Evolutionary conservation across 2,888 invertebrate species (phyloP).

Genomic region (Biston betularia): DNA sequence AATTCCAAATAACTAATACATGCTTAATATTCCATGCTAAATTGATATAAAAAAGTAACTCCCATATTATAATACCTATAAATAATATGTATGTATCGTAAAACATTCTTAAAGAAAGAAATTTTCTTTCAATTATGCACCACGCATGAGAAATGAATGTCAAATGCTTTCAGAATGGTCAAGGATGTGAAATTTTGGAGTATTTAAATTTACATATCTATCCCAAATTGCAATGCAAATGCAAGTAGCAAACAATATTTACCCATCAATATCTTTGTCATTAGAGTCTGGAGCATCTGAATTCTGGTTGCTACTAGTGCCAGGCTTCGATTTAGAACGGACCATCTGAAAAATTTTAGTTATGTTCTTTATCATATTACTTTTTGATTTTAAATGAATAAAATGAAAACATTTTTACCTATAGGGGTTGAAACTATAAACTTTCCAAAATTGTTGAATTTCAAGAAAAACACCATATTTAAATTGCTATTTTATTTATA

Average conservation of each 20-base stretch:
- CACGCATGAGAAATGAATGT: too few relatives aligned
- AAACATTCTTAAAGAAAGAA: too few relatives aligned
- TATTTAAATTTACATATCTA: slow-evolving; percentile 12
- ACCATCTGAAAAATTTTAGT: slow-evolving; percentile 78
- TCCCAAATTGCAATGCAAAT: slow-evolving; percentile 24
- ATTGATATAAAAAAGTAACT: too few relatives aligned
- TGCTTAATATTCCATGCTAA: too few relatives aligned
- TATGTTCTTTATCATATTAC: slow-evolving; percentile 41
- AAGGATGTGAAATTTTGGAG: background rate
- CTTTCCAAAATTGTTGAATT: background rate
- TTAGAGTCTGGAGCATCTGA: slow-evolving; percentile 71
- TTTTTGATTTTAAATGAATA: background rate
- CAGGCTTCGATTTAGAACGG: slow-evolving; percentile 74
- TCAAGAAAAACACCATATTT: slow-evolving; percentile 39
- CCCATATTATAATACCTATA: too few relatives aligned
- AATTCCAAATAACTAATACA: too few relatives aligned
- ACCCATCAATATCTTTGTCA: slow-evolving; percentile 82
- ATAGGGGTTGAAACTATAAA: slow-evolving; percentile 7
- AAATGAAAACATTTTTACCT: slow-evolving; percentile 28
- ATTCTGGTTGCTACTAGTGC: slow-evolving; percentile 73
- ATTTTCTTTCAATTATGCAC: too few relatives aligned
- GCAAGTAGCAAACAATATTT: slow-evolving; percentile 61
- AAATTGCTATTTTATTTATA: slow-evolving; percentile 35
- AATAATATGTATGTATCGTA: too few relatives aligned
- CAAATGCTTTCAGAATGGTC: background rate